phyloP scores from a whole-genome alignment of 2,113 vertebrate genomes.

The Toxotes jaculatrix region DNA sequence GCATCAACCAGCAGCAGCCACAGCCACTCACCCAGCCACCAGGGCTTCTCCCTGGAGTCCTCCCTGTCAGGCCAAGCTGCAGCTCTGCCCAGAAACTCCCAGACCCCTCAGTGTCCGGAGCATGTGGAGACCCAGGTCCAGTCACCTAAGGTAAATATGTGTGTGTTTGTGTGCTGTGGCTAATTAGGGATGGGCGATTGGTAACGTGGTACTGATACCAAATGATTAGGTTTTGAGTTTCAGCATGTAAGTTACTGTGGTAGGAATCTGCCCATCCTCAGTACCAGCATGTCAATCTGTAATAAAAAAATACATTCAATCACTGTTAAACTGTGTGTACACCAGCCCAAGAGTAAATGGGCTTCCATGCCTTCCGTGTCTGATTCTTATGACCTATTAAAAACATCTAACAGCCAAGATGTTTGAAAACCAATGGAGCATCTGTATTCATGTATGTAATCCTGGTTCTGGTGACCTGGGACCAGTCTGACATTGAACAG shows the following conservation, averaged over 20 bases:
- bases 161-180: background rate
- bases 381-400: too few species aligned
- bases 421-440: background rate
- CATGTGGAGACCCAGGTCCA: slow-evolving; percentile 31
- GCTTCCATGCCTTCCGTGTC: too few species aligned
- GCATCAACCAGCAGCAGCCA: slow-evolving; percentile 22
- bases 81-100: slow-evolving; percentile 16
- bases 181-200: too few species aligned
- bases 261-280: too few species aligned
- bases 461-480: background rate
- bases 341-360: too few species aligned
- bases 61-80: slow-evolving; percentile 29
- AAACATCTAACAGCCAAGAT: background rate
- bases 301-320: too few species aligned
- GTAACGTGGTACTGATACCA: background rate
- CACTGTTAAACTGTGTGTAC: too few species aligned
- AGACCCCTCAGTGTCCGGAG: slow-evolving; percentile 44
- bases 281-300: too few species aligned
- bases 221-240: background rate
- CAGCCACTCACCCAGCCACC: slow-evolving; percentile 45
- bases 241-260: background rate
- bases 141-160: slow-evolving; percentile 64
- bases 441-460: background rate
- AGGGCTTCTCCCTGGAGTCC: slow-evolving; percentile 48
- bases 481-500: background rate